Conservation (phyloP, 2,888 invertebrate species). For the Palloptera scutellata region DNA sequence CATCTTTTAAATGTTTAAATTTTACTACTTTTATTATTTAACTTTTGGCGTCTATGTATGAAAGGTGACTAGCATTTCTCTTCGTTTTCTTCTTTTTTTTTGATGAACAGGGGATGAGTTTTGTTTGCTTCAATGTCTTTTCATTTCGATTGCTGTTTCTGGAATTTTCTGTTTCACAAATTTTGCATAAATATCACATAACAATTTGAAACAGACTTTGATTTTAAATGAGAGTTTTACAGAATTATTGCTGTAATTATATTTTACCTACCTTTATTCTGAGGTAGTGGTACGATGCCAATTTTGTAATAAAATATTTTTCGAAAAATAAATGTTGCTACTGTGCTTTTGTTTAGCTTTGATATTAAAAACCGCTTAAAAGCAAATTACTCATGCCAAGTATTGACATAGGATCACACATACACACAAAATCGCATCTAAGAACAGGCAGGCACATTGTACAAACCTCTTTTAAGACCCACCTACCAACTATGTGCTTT, state of each 20-base stretch:
- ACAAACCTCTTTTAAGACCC: too few relatives aligned
- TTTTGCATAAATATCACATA: not conserved
- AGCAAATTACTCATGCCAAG: constrained; percentile 44
- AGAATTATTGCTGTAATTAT: not conserved
- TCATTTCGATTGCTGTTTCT: too few relatives aligned
- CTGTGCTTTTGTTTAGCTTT: constrained; percentile 35
- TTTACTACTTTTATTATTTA: constrained; percentile 36
- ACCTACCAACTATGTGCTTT: too few relatives aligned
- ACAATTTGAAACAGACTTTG: constrained; percentile 5
- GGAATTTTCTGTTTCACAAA: not conserved
- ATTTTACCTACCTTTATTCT: too few relatives aligned
- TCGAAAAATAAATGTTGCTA: constrained; percentile 29
- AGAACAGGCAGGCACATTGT: too few relatives aligned
- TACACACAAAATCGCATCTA: too few relatives aligned
- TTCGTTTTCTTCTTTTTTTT: not conserved
- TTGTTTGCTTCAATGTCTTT: constrained; percentile 7
- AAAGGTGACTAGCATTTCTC: not conserved
- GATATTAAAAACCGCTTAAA: constrained; percentile 50
- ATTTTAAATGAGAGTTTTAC: constrained; percentile 21
- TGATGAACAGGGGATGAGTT: not conserved
- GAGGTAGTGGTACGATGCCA: not conserved
- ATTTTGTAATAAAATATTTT: constrained; percentile 10
- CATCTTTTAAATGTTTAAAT: constrained; percentile 50
- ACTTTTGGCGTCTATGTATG: not conserved
- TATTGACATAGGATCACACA: too few relatives aligned